A percentile compares a stretch with the other conserved stretches of the same genome.
phyloP scores from a whole-genome alignment of 2,113 vertebrate species.

The Ibidorhyncha struthersii region DNA sequence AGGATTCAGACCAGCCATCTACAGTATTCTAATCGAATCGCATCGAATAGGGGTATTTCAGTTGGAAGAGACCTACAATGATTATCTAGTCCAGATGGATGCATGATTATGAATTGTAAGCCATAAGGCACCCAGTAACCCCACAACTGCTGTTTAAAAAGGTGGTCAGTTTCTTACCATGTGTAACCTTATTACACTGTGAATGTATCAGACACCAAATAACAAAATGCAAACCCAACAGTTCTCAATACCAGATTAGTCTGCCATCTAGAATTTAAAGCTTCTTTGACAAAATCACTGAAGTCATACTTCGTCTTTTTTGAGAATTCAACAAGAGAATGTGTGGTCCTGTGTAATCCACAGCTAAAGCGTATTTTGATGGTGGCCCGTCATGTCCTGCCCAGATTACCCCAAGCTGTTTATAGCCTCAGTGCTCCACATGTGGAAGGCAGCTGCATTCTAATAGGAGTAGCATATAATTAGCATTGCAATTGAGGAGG shows the following conservation, averaged over 20 bases:
- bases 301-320: background rate
- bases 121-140: background rate
- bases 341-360: background rate
- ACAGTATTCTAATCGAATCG: background rate
- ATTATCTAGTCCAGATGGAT: background rate
- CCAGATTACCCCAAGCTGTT: background rate
- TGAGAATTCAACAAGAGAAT: background rate
- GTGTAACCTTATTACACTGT: background rate
- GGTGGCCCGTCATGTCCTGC: background rate
- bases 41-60: background rate
- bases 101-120: background rate
- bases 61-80: background rate
- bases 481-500: background rate
- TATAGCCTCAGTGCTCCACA: background rate
- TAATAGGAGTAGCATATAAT: background rate
- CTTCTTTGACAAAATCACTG: background rate
- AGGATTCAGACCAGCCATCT: background rate
- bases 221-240: background rate
- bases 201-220: background rate
- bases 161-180: background rate
- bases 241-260: background rate
- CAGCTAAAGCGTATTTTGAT: background rate
- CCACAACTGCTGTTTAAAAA: background rate
- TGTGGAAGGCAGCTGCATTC: background rate
- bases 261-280: background rate